These are phyloP conservation scores for Pemphigus obesinymphae DNA, from an alignment of 1,140 invertebrate genomes.

Conservation along the genomic window DNA sequence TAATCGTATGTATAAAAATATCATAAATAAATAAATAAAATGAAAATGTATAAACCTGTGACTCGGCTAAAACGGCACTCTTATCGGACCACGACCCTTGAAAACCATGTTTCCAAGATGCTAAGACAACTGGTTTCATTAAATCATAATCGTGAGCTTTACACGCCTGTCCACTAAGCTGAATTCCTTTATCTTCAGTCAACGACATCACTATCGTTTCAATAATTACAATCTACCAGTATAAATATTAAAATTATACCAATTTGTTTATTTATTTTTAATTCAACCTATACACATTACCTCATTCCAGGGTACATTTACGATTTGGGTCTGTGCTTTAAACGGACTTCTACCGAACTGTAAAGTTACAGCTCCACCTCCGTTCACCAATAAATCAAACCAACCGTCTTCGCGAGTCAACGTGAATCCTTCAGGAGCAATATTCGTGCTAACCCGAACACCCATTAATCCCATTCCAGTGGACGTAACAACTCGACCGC, in stretches of 20 bases:
- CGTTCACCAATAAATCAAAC: slow-evolving; percentile 96
- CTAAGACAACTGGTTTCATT: slow-evolving; percentile 89
- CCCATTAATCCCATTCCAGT: slow-evolving; percentile 89
- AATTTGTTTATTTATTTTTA: background rate
- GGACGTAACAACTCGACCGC: slow-evolving; percentile 84
- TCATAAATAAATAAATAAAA: background rate
- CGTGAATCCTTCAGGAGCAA: slow-evolving; percentile 86
- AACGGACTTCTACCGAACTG: slow-evolving; percentile 92
- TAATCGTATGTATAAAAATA: too few species aligned
- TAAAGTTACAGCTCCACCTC: slow-evolving; percentile 89
- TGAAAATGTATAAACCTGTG: slow-evolving; percentile 60
- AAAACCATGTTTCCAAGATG: slow-evolving; percentile 94
- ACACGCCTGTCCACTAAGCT: slow-evolving; percentile 68
- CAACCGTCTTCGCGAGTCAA: slow-evolving; percentile 85
- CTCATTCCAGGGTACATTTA: slow-evolving; percentile 96
- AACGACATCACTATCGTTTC: slow-evolving; percentile 81
- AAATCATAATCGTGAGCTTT: slow-evolving; percentile 85
- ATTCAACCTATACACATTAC: slow-evolving; percentile 52
- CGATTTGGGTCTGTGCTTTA: slow-evolving; percentile 79
- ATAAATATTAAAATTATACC: background rate
- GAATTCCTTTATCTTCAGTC: slow-evolving; percentile 65
- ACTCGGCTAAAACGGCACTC: slow-evolving; percentile 87
- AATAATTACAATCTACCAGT: slow-evolving; percentile 74
- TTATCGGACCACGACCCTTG: slow-evolving; percentile 90
- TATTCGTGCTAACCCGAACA: slow-evolving; percentile 86